These are phyloP conservation scores for Naso thynnoides DNA, from an alignment of 2,797 vertebrate genomes.

Conservation along the genomic window DNA sequence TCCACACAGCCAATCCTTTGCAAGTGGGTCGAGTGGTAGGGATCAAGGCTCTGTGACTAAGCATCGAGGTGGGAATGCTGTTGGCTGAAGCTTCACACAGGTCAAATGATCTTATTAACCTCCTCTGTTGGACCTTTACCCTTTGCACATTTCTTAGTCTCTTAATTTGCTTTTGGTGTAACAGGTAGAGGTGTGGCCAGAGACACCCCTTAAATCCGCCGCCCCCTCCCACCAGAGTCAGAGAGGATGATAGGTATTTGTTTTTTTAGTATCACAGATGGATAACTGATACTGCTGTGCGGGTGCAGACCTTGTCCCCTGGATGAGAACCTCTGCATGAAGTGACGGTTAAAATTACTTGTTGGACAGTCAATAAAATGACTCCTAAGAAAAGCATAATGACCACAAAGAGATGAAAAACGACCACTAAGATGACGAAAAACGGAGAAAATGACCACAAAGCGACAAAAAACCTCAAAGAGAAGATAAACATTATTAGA, in stretches of 20 bases:
- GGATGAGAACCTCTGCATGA: neutral
- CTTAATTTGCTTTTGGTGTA: constrained; percentile 18
- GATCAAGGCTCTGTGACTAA: constrained; percentile 26
- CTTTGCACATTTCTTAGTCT: constrained; percentile 13
- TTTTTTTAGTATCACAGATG: neutral
- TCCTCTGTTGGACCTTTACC: constrained; percentile 24
- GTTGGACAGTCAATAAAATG: neutral
- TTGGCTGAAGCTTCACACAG: constrained; percentile 34
- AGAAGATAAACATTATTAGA: too few species aligned
- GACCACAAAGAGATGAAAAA: neutral
- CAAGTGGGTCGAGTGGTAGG: constrained; percentile 15
- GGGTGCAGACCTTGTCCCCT: neutral
- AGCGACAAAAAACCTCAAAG: neutral
- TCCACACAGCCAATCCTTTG: constrained; percentile 31
- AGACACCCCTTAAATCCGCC: neutral
- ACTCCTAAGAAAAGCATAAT: neutral
- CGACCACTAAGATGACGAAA: neutral
- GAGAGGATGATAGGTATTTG: neutral
- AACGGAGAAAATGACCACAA: neutral
- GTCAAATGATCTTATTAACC: constrained; percentile 40
- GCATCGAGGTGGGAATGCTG: constrained; percentile 34
- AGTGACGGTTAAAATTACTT: constrained; percentile 8
- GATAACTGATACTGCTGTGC: constrained; percentile 2
- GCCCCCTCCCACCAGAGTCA: neutral
- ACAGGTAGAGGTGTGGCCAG: neutral